Percentiles rank a stretch among this genome's conserved stretches.
phyloP scores from a whole-genome alignment of 2,113 vertebrate genomes.

The Mesembrinibis cayennensis region DNA sequence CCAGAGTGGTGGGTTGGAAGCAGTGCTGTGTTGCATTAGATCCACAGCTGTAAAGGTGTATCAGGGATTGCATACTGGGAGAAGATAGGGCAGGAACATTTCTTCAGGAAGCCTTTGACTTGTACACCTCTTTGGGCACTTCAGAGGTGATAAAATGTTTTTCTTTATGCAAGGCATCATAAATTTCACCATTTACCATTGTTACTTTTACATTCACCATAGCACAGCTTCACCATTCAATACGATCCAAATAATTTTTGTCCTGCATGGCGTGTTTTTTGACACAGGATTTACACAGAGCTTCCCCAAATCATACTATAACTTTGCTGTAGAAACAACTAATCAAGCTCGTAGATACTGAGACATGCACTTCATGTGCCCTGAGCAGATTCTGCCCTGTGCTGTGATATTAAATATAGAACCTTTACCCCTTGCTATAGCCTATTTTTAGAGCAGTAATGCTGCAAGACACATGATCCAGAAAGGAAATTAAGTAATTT shows the following conservation, averaged over 20 bases:
- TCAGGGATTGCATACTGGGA: not conserved
- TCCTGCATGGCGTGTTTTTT: not conserved
- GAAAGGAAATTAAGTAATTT: not conserved
- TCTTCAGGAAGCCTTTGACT: not conserved
- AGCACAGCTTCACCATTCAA: not conserved
- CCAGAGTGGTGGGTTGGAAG: not conserved
- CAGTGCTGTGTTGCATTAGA: not conserved
- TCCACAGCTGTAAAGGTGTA: not conserved
- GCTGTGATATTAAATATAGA: not conserved
- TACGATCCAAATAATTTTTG: not conserved
- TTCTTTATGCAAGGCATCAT: not conserved
- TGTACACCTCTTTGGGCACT: not conserved
- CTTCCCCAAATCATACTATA: not conserved
- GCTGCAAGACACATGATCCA: not conserved
- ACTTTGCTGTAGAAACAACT: not conserved
- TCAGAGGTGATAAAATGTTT: not conserved
- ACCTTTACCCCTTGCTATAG: not conserved
- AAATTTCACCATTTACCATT: not conserved
- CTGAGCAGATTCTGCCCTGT: not conserved
- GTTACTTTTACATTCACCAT: not conserved
- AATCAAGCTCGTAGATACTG: not conserved
- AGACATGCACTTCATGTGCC: not conserved
- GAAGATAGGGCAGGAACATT: not conserved
- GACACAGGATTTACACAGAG: not conserved
- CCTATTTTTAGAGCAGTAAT: not conserved